phyloP scores from a whole-genome alignment of 2,113 vertebrate genomes.

The Psammodynastes pulverulentus region DNA sequence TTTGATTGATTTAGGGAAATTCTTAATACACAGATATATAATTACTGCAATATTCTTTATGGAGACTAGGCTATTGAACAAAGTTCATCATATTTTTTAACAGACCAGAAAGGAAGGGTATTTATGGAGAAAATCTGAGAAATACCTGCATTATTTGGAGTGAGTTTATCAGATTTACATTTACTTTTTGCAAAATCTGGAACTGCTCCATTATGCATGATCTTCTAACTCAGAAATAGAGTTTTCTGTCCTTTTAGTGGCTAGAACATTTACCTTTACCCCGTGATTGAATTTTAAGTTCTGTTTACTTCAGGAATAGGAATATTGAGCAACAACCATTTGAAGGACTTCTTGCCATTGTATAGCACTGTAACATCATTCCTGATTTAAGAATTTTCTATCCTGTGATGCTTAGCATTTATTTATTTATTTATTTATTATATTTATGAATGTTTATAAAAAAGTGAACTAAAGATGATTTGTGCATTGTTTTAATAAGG shows the following conservation, averaged over 20 bases:
- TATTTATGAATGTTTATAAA: constrained; percentile 56
- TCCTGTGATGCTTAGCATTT: not conserved
- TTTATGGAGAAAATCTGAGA: not conserved
- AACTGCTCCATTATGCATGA: not conserved
- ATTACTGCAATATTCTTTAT: not conserved
- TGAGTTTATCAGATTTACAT: not conserved
- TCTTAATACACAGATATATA: not conserved
- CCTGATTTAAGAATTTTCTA: constrained; percentile 8
- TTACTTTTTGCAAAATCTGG: not conserved
- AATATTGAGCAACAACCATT: not conserved
- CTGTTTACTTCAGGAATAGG: not conserved
- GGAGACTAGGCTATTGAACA: not conserved
- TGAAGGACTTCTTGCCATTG: not conserved
- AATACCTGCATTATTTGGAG: not conserved
- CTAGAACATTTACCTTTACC: not conserved
- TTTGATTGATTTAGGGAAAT: not conserved
- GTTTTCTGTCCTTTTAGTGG: not conserved
- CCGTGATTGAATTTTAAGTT: not conserved
- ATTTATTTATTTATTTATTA: not conserved
- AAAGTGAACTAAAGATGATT: constrained; percentile 63
- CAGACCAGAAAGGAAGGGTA: not conserved
- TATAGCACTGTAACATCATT: constrained; percentile 27
- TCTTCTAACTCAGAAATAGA: not conserved
- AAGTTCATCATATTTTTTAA: not conserved
- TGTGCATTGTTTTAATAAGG: constrained; percentile 62